Base-by-base conservation (phyloP, 1,140 invertebrate species). In the Tyrophagus putrescentiae region DNA sequence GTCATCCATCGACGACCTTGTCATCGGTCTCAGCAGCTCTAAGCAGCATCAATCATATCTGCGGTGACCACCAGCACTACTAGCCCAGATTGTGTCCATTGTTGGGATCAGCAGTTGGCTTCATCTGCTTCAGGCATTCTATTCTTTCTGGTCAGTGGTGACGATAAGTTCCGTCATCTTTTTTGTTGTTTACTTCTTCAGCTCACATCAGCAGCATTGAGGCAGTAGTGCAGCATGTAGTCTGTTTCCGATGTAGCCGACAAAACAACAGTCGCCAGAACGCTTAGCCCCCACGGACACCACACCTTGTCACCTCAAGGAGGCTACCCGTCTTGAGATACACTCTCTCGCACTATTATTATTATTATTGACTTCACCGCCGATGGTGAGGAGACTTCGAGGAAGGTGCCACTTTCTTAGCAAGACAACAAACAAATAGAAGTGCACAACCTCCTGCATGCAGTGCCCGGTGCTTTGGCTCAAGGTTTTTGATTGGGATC, bases 241-340 rank as follows among this genome's bases (percentile, higher is more conserved):
- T 13, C 36, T 39, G 18, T 48, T 48, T 48, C 45, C 45, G 23
- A 13, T 48, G 45, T 21, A 21, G 45, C 23, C 45, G 21, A 39
- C 36, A 48, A 48, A 48, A 48, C 45, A 48, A 48, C 45, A 21
- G 13, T 39, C 7, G 31, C 45, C 13, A 48, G 45, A 21, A 21
- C 45, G 31, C 45, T 21, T n/a, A n/a, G n/a, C n/a, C 36, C 21
- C 21, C 13, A 39, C 13, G 13, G 36, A 39, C 21, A 21, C 45
- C 45, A 48, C 45, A 48, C 45, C 45, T 48, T 48, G 45, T 48
- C 45, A 48, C 45, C 45, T 48, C 18, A 48, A 48, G 45, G 21
- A 48, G 18, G 18, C 45, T 7, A 48, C 45, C n/a, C 45, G 7
- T 48, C 36, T 39, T 39, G 36, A n/a, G n/a, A n/a, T n/a, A n/a